Base-by-base conservation (phyloP, 2,888 invertebrate genomes). In the Nomada lathburiana region DNA sequence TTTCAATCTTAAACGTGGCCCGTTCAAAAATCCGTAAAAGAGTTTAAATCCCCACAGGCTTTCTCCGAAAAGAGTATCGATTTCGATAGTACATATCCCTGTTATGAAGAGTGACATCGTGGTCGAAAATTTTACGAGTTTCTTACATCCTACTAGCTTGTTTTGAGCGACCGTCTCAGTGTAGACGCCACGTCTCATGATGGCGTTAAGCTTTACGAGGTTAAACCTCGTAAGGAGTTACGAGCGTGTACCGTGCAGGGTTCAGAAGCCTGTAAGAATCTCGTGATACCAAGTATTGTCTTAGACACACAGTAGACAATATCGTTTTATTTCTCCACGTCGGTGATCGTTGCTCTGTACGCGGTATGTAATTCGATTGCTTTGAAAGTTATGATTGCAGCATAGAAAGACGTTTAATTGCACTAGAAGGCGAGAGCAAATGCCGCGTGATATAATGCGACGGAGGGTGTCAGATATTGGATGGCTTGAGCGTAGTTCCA, bases 191-290 rank as follows among this genome's bases (percentile, higher is more conserved):
- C 29, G 59, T 72, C 57, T 53, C 62, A 57, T 69, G 73, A 69
- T 62, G 71, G 71, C 26, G 80, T 78, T 73, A 77, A 81, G 76
- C 71, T 77, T 84, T 78, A 81, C 65, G 78, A 81, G 57, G 55
- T 75, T 78, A 70, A 84, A 77, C 84, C 69, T 84, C 74, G 72
- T 81, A 81, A 81, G 78, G 75, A 76, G 69, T 82, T 83, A 83
- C 72, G 83, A 79, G 79, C 75, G 44, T 74, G 67, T 68, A 60
- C 59, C 13, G 29, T 50, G 55, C 53, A 73, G 60, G 59, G 23
- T 69, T 74, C 62, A 44, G 42, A 70, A 70, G 77, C 70, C 70
- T 73, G 72, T 64, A 59, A 53, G 59, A 76, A 65, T 70, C 55
- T 29, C 36, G 52, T 52, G 60, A 63, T 67, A 50, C 59, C 57